Evolutionary conservation across 1,140 invertebrate genomes (phyloP).

Genomic region (Aphelenchoides fujianensis): DNA sequence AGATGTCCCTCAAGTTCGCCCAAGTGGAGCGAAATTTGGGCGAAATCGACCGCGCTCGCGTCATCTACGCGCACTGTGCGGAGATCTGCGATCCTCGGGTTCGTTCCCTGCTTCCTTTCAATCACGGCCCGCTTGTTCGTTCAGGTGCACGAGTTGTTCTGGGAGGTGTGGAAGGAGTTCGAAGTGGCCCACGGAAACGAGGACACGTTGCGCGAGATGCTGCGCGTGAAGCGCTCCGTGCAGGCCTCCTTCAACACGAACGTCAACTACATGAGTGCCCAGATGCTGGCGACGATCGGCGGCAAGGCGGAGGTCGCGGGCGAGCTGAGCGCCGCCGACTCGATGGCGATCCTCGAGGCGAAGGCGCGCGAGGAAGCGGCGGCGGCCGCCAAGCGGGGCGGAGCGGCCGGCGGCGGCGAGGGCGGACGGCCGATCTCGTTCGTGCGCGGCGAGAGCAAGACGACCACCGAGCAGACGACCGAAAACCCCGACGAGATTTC

Average conservation of each 20-base stretch:
- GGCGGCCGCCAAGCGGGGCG: slow-evolving; percentile 29
- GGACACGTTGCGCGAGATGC: slow-evolving; percentile 98
- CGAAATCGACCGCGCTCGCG: slow-evolving; percentile 91
- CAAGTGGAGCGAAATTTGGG: slow-evolving; percentile 96
- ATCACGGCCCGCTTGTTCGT: slow-evolving; percentile 29
- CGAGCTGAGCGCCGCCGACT: slow-evolving; percentile 55
- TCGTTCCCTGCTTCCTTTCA: slow-evolving; percentile 42
- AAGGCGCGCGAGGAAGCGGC: slow-evolving; percentile 40
- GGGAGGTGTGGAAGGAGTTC: slow-evolving; percentile 99
- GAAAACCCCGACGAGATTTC: slow-evolving; percentile 62
- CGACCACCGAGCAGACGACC: slow-evolving; percentile 45
- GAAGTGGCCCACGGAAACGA: slow-evolving; percentile 99
- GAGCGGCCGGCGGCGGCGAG: background rate
- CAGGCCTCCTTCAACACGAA: slow-evolving; percentile 59
- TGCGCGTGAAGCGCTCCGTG: slow-evolving; percentile 80
- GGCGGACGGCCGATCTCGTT: slow-evolving; percentile 50
- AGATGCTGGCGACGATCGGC: slow-evolving; percentile 53
- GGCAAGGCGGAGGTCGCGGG: slow-evolving; percentile 53
- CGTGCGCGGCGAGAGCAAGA: slow-evolving; percentile 56
- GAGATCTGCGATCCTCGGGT: slow-evolving; percentile 97
- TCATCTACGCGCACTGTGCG: slow-evolving; percentile 94
- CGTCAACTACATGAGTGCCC: slow-evolving; percentile 84
- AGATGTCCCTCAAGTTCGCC: slow-evolving; percentile 93
- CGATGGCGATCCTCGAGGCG: slow-evolving; percentile 57
- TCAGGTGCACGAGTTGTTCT: slow-evolving; percentile 83